Percentiles rank a stretch among this genome's conserved stretches.
Evolutionary conservation across 64 coral and sea anemone genomes (phyloP).

Genomic region (Stylophora pistillata): DNA sequence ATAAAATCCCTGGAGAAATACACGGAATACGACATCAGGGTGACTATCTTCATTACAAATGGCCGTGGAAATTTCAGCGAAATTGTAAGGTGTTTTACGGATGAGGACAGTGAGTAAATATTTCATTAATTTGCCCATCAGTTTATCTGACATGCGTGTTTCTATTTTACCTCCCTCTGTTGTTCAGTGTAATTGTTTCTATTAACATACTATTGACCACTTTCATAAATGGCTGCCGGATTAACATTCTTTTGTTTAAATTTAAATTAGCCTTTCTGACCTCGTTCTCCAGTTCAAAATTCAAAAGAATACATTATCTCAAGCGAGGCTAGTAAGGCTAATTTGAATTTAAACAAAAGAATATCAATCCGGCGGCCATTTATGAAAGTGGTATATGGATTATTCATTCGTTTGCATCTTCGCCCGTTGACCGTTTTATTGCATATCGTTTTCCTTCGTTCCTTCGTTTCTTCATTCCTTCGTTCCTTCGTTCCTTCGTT

Average conservation of each 20-base stretch:
- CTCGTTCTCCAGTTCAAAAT: too few relatives aligned
- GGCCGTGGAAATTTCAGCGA: slow-evolving; percentile 11
- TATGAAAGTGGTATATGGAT: too few relatives aligned
- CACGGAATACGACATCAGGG: slow-evolving; percentile 26
- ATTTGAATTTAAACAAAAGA: too few relatives aligned
- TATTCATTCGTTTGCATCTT: neutral
- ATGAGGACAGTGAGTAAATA: slow-evolving; percentile 42
- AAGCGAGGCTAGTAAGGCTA: too few relatives aligned
- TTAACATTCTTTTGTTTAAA: too few relatives aligned
- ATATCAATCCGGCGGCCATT: too few relatives aligned
- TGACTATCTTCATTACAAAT: neutral
- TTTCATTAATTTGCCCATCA: neutral
- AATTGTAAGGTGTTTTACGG: slow-evolving; percentile 16
- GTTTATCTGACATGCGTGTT: too few relatives aligned
- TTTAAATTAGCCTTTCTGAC: too few relatives aligned
- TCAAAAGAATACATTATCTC: too few relatives aligned
- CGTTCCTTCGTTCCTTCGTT: neutral
- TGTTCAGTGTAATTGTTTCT: neutral
- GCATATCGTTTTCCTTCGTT: neutral
- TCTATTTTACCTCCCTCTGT: neutral
- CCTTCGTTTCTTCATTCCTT: neutral
- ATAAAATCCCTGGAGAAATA: neutral
- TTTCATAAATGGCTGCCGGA: too few relatives aligned
- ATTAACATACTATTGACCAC: too few relatives aligned
- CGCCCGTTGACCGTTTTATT: neutral